Evolutionary conservation across 2,113 vertebrate genomes (phyloP).

Genomic region (Serinus canaria): DNA sequence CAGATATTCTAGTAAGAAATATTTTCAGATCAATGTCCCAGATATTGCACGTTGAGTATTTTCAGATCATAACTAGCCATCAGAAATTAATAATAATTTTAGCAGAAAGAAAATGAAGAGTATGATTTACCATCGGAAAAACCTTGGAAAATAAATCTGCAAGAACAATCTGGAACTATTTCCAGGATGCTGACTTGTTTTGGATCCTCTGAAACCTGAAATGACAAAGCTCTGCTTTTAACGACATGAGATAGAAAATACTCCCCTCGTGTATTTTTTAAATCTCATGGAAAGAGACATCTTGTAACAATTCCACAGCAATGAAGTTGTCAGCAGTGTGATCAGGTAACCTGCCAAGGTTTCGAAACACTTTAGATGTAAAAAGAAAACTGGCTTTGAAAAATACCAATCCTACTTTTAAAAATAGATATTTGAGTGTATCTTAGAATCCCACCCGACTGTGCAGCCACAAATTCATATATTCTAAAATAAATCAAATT

Average conservation of each 20-base stretch:
- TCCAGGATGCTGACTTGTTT: neutral
- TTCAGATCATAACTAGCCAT: neutral
- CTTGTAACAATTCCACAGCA: neutral
- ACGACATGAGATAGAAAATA: neutral
- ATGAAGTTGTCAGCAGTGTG: neutral
- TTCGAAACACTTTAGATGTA: neutral
- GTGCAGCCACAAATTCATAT: neutral
- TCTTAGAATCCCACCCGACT: neutral
- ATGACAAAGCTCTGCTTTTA: neutral
- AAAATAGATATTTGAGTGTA: neutral
- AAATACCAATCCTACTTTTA: neutral
- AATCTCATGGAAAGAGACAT: neutral
- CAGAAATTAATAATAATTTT: neutral
- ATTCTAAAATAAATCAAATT: neutral
- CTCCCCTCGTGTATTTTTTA: neutral
- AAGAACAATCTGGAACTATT: neutral
- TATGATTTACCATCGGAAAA: neutral
- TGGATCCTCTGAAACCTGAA: neutral
- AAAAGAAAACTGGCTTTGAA: neutral
- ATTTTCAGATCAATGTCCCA: neutral
- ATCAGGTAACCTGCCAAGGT: neutral
- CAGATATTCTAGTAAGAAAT: neutral
- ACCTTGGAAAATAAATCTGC: neutral
- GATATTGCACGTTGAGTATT: neutral
- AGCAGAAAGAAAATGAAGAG: neutral